Conservation (phyloP, 2,113 vertebrate species). For the Columba livia region DNA sequence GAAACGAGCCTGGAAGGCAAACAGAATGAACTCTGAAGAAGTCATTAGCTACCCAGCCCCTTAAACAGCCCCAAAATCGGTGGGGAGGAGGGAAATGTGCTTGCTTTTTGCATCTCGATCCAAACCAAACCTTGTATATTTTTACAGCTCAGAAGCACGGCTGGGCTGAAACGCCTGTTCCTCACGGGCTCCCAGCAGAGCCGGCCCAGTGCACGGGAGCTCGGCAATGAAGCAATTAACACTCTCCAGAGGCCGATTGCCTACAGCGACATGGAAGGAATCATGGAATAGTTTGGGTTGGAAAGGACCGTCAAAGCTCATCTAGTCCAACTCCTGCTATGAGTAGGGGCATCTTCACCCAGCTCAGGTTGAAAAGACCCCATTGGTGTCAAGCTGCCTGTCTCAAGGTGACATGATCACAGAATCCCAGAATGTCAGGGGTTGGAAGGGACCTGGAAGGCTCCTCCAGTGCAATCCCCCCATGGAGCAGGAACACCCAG, state of each 20-base stretch:
- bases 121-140: not conserved
- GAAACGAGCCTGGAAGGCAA: not conserved
- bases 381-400: too few relatives aligned
- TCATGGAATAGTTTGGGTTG: too few relatives aligned
- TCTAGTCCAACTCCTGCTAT: too few relatives aligned
- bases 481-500: too few relatives aligned
- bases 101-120: not conserved
- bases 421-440: too few relatives aligned
- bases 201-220: not conserved
- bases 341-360: too few relatives aligned
- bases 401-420: too few relatives aligned
- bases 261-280: too few relatives aligned
- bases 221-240: not conserved
- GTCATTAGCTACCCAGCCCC: not conserved
- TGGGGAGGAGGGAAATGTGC: rapidly evolving
- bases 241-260: not conserved
- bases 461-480: too few relatives aligned
- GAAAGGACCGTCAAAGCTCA: too few relatives aligned
- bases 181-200: not conserved
- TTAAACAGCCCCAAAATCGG: not conserved
- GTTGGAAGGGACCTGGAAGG: too few relatives aligned
- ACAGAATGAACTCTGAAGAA: not conserved
- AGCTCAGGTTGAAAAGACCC: too few relatives aligned
- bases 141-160: not conserved
- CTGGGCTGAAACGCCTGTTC: not conserved